Percentiles rank a stretch among this genome's conserved stretches.
phyloP scores from a whole-genome alignment of 2,113 vertebrate species.

The Oxyruncus cristatus region DNA sequence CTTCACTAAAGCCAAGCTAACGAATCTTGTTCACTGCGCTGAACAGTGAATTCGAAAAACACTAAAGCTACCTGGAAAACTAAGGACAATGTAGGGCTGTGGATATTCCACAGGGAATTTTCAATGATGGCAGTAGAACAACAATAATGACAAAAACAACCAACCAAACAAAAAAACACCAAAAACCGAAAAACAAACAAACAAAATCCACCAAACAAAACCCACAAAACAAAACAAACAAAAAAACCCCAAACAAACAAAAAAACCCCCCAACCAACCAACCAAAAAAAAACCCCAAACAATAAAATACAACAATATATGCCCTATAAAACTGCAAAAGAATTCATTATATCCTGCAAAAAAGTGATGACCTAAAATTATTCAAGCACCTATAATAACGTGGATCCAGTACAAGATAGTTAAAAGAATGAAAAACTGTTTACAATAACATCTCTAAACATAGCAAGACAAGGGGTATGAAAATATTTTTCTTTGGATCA shows the following conservation, averaged over 20 bases:
- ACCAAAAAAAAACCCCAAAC: not conserved
- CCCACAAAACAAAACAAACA: not conserved
- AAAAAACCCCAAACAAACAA: not conserved
- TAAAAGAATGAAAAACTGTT: slow-evolving; percentile 1
- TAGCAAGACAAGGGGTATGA: not conserved
- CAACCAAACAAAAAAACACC: not conserved
- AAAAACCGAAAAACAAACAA: too few relatives aligned
- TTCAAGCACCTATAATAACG: not conserved
- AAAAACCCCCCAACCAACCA: not conserved
- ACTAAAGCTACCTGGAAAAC: not conserved
- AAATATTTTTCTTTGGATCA: slow-evolving; percentile 41
- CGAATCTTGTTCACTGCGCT: not conserved
- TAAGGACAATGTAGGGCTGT: not conserved
- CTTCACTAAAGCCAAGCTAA: not conserved
- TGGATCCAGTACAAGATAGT: not conserved
- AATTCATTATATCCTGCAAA: not conserved
- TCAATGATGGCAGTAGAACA: not conserved
- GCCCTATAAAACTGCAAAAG: not conserved
- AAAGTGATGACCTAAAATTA: not conserved
- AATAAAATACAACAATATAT: not conserved
- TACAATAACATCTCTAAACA: slow-evolving; percentile 11
- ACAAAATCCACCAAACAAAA: not conserved
- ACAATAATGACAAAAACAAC: not conserved
- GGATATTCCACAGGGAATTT: not conserved
- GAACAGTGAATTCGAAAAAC: not conserved